Evolutionary conservation across 2,888 invertebrate species (phyloP), one percentile per base, ranked within the genome.

Genomic region (Synanthedon vespiformis): DNA sequence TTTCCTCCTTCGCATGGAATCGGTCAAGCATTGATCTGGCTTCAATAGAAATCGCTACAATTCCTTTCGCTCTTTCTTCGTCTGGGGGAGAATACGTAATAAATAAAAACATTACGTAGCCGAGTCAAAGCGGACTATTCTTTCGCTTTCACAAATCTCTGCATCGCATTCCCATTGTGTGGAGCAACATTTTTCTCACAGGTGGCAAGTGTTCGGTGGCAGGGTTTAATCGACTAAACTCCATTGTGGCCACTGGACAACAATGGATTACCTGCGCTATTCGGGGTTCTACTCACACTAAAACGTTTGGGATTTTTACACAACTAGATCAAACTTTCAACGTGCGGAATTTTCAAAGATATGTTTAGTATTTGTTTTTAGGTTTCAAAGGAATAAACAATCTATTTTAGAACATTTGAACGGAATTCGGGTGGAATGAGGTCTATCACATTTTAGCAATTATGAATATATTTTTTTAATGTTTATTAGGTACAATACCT

Each of bases 211-310:
- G 68, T 72, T 75, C 67, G 67, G 68, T 66, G 69, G 62, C 59
- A 16, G 63, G 63, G 69, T 71, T 78, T 71, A 75, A 77, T 76
- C 76, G 78, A 76, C 70, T 75, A 70, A 72, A 68, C 72, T 71
- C 70, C 67, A 72, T 76, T 74, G 76, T 72, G 61, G 64, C 60
- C 61, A 55, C 59, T 61, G 63, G 61, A 63, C 61, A 70, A 72
- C 74, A 77, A 75, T 73, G 65, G 74, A 72, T 77, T 68, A 71
- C 70, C 52, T 60, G 61, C 61, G 63, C 63, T 61, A 59, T 52
- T 48, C 57, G 54, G 48, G 54, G 55, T 48, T 59, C 58, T 60
- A 55, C 59, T 61, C 62, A 61, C 59, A 67, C 63, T 63, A 60
- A 61, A 58, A 61, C 58, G 56, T 54, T 61, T 61, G 60, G 61